phyloP scores from a whole-genome alignment of 2,113 vertebrate species.

The Scophthalmus maximus region DNA sequence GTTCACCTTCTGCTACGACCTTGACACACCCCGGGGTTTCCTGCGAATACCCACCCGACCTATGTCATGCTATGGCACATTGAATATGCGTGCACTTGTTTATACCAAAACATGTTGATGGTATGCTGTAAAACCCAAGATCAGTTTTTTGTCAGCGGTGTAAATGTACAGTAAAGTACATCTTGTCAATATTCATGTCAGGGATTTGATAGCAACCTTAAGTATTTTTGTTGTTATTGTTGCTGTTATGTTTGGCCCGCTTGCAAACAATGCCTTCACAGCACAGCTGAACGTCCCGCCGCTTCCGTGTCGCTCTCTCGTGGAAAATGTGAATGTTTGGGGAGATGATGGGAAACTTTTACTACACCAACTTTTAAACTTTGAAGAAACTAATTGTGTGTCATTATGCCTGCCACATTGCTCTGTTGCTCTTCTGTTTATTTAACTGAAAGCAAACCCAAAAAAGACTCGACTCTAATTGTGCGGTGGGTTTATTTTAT shows the following conservation, averaged over 20 bases:
- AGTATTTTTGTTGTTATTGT: constrained; percentile 20
- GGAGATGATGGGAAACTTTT: constrained; percentile 75
- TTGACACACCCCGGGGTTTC: not conserved
- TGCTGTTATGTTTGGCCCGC: constrained; percentile 29
- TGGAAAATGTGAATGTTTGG: constrained; percentile 60
- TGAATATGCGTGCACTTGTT: too few relatives aligned
- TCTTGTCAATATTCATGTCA: too few relatives aligned
- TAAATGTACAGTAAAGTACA: not conserved
- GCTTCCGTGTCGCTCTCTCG: constrained; percentile 47
- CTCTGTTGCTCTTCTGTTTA: constrained; percentile 74
- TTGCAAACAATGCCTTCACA: constrained; percentile 42
- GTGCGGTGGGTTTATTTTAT: constrained; percentile 80
- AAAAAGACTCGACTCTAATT: constrained; percentile 78
- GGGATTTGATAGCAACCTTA: not conserved
- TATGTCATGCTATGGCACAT: not conserved
- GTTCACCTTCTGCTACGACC: not conserved
- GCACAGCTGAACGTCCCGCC: constrained; percentile 40
- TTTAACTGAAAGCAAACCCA: constrained; percentile 79
- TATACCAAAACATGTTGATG: not conserved
- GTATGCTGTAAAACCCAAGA: not conserved
- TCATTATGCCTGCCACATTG: constrained; percentile 74
- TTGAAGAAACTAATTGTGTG: constrained; percentile 75
- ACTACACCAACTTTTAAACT: constrained; percentile 78
- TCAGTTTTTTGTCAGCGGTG: too few relatives aligned
- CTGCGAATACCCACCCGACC: not conserved